These are phyloP conservation scores for Melitaea athalia DNA, from an alignment of 2,888 invertebrate genomes.

Conservation along the genomic window DNA sequence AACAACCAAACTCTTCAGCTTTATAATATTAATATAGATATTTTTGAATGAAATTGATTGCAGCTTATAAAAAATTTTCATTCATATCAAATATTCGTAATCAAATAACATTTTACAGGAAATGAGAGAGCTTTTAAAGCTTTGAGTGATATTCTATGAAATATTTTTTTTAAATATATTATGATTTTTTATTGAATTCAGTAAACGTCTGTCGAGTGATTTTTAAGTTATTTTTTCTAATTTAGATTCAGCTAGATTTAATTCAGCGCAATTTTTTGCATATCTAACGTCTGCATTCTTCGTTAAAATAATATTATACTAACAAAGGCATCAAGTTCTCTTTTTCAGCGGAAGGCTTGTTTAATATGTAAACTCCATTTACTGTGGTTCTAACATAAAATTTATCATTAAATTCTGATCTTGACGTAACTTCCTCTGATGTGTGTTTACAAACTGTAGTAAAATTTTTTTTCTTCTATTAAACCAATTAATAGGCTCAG, in stretches of 20 bases:
- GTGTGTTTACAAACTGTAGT: no score
- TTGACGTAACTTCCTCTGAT: no score
- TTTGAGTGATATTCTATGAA: background rate
- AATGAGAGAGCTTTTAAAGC: background rate
- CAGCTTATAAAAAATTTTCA: background rate
- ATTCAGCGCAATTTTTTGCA: background rate
- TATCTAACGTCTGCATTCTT: background rate
- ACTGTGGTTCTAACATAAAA: background rate
- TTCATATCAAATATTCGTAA: background rate
- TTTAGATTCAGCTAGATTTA: background rate
- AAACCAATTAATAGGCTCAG: no score
- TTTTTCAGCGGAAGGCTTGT: background rate
- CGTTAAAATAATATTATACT: constrained; percentile 6
- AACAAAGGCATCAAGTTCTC: constrained; percentile 13
- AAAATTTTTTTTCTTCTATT: no score
- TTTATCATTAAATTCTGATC: no score
- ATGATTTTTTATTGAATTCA: background rate
- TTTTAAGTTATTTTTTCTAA: background rate
- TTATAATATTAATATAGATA: background rate
- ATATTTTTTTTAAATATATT: background rate
- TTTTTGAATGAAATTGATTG: background rate
- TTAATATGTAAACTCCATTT: background rate
- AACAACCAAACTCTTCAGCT: no score
- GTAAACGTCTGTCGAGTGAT: background rate
- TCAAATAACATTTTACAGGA: background rate